phyloP scores from a whole-genome alignment of 2,113 vertebrate genomes.

The Melanostigma gelatinosum region DNA sequence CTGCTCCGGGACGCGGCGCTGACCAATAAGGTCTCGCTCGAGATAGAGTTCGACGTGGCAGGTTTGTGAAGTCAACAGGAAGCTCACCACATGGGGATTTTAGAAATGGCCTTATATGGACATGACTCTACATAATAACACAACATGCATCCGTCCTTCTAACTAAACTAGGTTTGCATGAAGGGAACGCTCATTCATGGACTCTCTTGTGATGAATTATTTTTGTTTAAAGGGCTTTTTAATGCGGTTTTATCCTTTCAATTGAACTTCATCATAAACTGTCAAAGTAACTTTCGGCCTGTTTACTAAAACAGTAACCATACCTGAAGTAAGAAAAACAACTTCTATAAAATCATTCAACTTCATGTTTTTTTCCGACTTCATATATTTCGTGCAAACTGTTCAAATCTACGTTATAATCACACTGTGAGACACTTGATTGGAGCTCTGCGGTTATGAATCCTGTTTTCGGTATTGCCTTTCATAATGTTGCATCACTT shows the following conservation, averaged over 20 bases:
- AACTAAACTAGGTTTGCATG: neutral
- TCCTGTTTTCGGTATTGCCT: neutral
- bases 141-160: neutral
- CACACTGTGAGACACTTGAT: neutral
- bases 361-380: too few species aligned
- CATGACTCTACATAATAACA: neutral
- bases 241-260: neutral
- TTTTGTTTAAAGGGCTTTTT: neutral
- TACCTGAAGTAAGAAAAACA: neutral
- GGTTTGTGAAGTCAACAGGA: slow-evolving; percentile 77
- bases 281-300: neutral
- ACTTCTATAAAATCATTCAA: too few species aligned
- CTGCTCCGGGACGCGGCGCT: slow-evolving; percentile 93
- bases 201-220: too few species aligned
- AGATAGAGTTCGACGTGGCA: slow-evolving; percentile 96
- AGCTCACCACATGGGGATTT: neutral
- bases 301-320: neutral
- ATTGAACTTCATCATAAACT: neutral
- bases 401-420: too few species aligned
- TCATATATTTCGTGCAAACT: too few species aligned
- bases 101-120: too few species aligned
- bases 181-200: too few species aligned
- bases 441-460: neutral
- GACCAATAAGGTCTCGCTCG: slow-evolving; percentile 91
- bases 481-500: slow-evolving; percentile 35